Base-by-base conservation (phyloP, 2,888 invertebrate species). In the Drosophila yooni region DNA sequence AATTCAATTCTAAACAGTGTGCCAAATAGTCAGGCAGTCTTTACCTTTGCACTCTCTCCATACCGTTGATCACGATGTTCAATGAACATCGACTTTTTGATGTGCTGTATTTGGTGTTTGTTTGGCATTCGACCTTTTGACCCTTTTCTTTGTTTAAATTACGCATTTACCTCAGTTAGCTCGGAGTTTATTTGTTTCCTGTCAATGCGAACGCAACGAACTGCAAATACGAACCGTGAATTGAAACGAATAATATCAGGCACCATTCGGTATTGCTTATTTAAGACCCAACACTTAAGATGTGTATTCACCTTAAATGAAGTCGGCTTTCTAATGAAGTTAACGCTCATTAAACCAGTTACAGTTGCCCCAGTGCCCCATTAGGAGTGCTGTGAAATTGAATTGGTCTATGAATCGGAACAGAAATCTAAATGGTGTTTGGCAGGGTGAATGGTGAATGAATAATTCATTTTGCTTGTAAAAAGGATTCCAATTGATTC, bases 161-260 rank as follows among this genome's bases (percentile, higher is more conserved):
- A 27, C 66, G 52, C 67, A 70, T 69, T 74, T 69, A 74, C 56
- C 60, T 74, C 70, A 65, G 72, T 74, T 74, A 53, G 46, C 56
- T 53, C 62, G 34, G 66, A 81, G 86, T 69, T 79, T 86, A 74
- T 85, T 83, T 83, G 76, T 52, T 83, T 86, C 74, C 85, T 76
- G 76, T 74, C 83, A 76, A 73, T 64, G 38, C 40, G 52, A 57
- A 76, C 36, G 63, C 81, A 86, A 81, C 76, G 81, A 86, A 81
- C 81, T 86, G 76, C 59, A 73, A 79, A 86, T 51, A 63, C 66
- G 56, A 74, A 67, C 60, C 71, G 56, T 66, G 59, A 71, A 74
- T 82, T 73, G 69, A 68, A 63, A 43, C 13, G 18, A 15, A 31
- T 15, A 36, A 59, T 48, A 43, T 43, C 43, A 29, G 27, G 52